Evolutionary conservation across 2,888 invertebrate species (phyloP).

Genomic region (Tortrix viridana): DNA sequence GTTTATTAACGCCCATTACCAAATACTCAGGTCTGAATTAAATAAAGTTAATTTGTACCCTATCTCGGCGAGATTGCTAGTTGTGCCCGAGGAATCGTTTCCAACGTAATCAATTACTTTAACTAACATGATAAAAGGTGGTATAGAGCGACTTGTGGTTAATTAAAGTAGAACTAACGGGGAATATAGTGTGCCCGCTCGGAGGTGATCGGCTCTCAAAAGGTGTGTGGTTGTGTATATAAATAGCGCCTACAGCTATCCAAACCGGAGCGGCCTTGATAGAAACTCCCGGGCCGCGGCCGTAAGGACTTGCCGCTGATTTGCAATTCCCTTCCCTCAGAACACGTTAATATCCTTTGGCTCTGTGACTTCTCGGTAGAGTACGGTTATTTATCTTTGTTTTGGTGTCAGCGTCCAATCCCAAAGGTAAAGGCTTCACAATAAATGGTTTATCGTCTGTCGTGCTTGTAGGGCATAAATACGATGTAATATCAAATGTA

Average conservation of each 20-base stretch:
- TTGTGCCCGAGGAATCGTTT: not conserved
- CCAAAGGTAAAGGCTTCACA: not conserved
- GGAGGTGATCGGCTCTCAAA: constrained; percentile 18
- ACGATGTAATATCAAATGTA: too few species aligned
- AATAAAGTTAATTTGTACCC: constrained; percentile 40
- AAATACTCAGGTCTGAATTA: constrained; percentile 47
- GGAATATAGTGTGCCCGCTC: constrained; percentile 6
- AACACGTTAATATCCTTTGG: constrained; percentile 65
- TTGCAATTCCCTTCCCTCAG: constrained; percentile 60
- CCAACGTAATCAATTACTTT: constrained; percentile 9
- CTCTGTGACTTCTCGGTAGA: constrained; percentile 58
- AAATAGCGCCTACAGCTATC: constrained; percentile 17
- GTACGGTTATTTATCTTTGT: constrained; percentile 61
- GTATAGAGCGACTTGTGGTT: constrained; percentile 20
- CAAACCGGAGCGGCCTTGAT: constrained; percentile 24
- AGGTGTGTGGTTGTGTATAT: constrained; percentile 26
- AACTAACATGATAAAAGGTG: constrained; percentile 20
- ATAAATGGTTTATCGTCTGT: not conserved
- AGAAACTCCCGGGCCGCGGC: constrained; percentile 36
- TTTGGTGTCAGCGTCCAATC: constrained; percentile 41
- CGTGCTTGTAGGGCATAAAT: too few species aligned
- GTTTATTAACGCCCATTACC: constrained; percentile 60
- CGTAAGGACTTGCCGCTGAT: constrained; percentile 53
- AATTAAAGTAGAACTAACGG: constrained; percentile 31
- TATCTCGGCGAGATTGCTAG: constrained; percentile 38